Evolutionary conservation across 2,113 vertebrate species (phyloP).

Genomic region (Balaeniceps rex): DNA sequence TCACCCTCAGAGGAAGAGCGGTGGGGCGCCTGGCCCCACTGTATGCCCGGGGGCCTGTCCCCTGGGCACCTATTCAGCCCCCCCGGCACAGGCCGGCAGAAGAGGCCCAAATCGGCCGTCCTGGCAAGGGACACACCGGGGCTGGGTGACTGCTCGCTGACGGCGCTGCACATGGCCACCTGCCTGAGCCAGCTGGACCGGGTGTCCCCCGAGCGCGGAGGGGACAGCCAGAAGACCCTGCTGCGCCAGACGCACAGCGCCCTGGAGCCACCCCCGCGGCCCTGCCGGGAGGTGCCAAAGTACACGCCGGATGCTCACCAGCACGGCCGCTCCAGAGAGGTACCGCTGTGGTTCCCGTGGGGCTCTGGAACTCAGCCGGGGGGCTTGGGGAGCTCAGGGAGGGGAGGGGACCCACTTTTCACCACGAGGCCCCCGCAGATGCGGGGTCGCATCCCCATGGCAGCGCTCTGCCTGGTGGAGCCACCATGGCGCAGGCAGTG

Average conservation of each 20-base stretch:
- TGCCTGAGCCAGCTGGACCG: conserved; percentile 76
- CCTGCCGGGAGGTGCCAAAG: neutral
- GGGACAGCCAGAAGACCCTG: neutral
- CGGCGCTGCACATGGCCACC: conserved; percentile 75
- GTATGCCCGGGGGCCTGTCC: neutral
- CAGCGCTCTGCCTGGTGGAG: neutral
- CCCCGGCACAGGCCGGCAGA: neutral
- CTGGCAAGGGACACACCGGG: neutral
- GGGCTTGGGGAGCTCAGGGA: neutral
- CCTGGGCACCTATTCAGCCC: neutral
- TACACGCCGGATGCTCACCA: fast-evolving
- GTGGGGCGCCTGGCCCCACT: neutral
- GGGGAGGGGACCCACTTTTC: neutral
- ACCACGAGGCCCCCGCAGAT: neutral
- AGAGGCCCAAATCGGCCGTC: neutral
- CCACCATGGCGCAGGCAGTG: neutral
- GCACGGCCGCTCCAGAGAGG: neutral
- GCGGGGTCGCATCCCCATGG: neutral
- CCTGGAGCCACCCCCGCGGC: neutral
- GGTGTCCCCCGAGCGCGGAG: neutral
- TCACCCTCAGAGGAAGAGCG: neutral
- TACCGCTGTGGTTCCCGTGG: fast-evolving
- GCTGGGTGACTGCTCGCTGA: conserved; percentile 78
- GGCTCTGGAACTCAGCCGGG: neutral
- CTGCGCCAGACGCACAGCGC: neutral